Conservation (phyloP, 23 tunicate species). For the Halocynthia roretzi region DNA sequence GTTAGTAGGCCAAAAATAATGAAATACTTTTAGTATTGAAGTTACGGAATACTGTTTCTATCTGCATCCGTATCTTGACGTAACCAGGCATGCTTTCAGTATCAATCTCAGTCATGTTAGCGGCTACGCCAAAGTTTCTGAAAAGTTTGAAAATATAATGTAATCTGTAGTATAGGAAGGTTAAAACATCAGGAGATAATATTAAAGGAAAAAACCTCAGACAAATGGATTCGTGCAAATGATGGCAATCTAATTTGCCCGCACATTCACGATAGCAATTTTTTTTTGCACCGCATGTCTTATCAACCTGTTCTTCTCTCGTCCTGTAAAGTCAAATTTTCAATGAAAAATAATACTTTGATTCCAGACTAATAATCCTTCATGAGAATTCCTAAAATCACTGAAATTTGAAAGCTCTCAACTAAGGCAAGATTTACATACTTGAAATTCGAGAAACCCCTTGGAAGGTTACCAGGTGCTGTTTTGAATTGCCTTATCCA, state of each 20-base stretch:
- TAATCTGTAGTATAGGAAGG: not conserved
- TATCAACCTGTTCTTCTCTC: not conserved
- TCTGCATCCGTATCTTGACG: slow-evolving; percentile 5
- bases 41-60: not conserved
- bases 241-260: not conserved
- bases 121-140: not conserved
- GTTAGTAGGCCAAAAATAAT: too few species aligned
- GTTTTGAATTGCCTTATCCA: too few species aligned
- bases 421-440: not conserved
- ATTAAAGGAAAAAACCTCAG: not conserved
- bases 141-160: not conserved
- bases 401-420: not conserved
- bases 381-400: not conserved
- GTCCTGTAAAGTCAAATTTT: not conserved
- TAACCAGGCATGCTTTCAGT: slow-evolving; percentile 5
- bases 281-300: not conserved
- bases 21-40: too few species aligned
- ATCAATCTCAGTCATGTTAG: not conserved
- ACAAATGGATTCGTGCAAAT: not conserved
- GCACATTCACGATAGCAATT: not conserved
- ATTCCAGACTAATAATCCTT: not conserved
- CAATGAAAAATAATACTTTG: not conserved
- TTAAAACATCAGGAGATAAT: not conserved
- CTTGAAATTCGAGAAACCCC: too few species aligned
- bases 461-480: too few species aligned